phyloP scores from a whole-genome alignment of 1,140 invertebrate species.

The Tribolium castaneum region DNA sequence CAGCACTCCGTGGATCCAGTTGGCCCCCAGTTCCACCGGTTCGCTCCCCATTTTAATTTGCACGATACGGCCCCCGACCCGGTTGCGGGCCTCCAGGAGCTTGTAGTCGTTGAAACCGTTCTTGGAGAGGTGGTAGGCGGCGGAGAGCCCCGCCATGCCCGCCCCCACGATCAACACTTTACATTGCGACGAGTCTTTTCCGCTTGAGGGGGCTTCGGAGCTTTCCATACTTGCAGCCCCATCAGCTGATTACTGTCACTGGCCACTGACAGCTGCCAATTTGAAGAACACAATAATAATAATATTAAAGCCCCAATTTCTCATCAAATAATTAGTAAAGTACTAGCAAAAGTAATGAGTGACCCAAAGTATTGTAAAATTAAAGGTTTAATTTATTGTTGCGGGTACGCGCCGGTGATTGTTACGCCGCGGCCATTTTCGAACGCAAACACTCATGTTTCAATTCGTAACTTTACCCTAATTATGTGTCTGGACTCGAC shows the following conservation, averaged over 20 bases:
- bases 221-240: slow-evolving; percentile 29
- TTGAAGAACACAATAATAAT: not conserved
- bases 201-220: slow-evolving; percentile 29
- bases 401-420: too few species aligned
- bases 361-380: too few species aligned
- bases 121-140: slow-evolving; percentile 85
- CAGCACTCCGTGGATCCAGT: slow-evolving; percentile 92
- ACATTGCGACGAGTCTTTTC: slow-evolving; percentile 33
- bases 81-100: slow-evolving; percentile 82
- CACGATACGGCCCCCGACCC: slow-evolving; percentile 84
- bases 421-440: too few species aligned
- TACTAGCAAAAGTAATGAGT: too few species aligned
- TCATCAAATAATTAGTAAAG: too few species aligned
- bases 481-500: too few species aligned
- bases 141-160: slow-evolving; percentile 87
- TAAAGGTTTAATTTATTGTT: too few species aligned
- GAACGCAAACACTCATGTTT: too few species aligned
- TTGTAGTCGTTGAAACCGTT: slow-evolving; percentile 83
- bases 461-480: too few species aligned
- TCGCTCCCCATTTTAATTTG: slow-evolving; percentile 78
- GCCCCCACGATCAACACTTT: slow-evolving; percentile 88
- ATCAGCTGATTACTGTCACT: slow-evolving; percentile 34
- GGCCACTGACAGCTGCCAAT: not conserved
- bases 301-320: not conserved
- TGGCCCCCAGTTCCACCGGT: slow-evolving; percentile 87